Base-by-base conservation (phyloP, 2,888 invertebrate genomes). In the Amblyjoppa proteus region DNA sequence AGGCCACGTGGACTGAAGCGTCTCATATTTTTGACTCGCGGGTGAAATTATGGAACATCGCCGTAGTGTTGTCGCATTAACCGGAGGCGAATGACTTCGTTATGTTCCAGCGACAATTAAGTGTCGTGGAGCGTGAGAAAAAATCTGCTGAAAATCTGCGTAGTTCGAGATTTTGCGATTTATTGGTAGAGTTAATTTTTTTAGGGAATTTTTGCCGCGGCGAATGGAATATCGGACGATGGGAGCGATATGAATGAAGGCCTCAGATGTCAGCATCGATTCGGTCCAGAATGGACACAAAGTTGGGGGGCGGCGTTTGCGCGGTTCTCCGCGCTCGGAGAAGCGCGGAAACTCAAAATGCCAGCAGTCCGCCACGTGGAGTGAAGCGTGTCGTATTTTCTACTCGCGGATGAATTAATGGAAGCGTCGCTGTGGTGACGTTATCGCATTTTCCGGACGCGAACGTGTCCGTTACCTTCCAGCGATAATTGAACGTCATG, bases 191-290 rank as follows among this genome's bases (percentile, higher is more conserved):
- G 53, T 53, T 4, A 4, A 56, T 73, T 38, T 11, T n/a, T 41
- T 58, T 7, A 7, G 25, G 9, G 9, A 25, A 25, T 9, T 61
- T 80, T 77, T 51, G 41, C 38, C 75, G 49, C 9, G 11, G 73
- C 61, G 71, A 66, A 28, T 83, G 51, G 68, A 56, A 73, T 28
- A 34, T 69, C 31, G 51, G 45, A 84, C 53, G 3, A 31, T 6
- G 34, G n/a, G 41, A 69, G 68, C 49, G 58, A 77, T 78, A 89
- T 92, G 90, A 91, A 90, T 90, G 90, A 88, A 85, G 70, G 76
- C 76, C 76, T 77, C 82, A 74, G 75, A 74, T 70, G 64, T 87
- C 81, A 84, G 88, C 92, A 93, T 93, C 92, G 93, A 93, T 93
- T 91, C 87, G 87, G 75, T 88, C 83, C 83, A 83, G 85, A 85